Evolutionary conservation across 2,113 vertebrate species (phyloP), one percentile per base, ranked within the genome.

Genomic region (Pteruthius melanotis): DNA sequence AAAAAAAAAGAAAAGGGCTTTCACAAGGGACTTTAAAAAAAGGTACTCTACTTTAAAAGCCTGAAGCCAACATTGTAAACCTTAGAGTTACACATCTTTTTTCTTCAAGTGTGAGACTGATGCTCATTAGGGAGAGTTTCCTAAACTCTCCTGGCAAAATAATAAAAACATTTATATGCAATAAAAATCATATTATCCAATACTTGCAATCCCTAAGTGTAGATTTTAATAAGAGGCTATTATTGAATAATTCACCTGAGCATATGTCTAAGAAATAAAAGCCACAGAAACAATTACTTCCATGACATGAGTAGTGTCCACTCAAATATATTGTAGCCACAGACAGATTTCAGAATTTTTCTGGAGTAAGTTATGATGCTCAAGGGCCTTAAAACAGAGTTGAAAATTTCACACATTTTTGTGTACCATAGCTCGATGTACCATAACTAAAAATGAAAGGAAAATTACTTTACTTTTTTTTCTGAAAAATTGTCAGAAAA

Each of bases 341-440:
- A 83, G 52, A 66, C 10, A 60, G 20, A 91, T 79, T 89, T 79
- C 57, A 71, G 20, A 42, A 33, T 22, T 54, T 83, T 92, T 88
- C 35, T 80, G 68, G 37, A 88, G 15, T 53, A 49, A 81, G 50
- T 57, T 71, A 63, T 35, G 35, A 24, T 54, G 5, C 52, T 80
- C 23, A 66, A 44, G 8, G 10, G 9, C 27, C 50, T 90, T 76
- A 80, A 80, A 93, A 83, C 4, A 60, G n/a, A 50, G 30, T 11
- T 80, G 17, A 92, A 80, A 75, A 81, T 60, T 66, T 66, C 8
- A 40, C 33, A 31, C 3, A 5, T 49, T 89, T 83, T 86, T 79
- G 10, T 79, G 10, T 59, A 50, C 3, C 0, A 0, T n/a, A 78
- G 21, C 13, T 52, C 0, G 1, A 20, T 54, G 39, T 59, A 42